Base-by-base conservation (phyloP, 2,888 invertebrate species). In the Orchesella flavescens region DNA sequence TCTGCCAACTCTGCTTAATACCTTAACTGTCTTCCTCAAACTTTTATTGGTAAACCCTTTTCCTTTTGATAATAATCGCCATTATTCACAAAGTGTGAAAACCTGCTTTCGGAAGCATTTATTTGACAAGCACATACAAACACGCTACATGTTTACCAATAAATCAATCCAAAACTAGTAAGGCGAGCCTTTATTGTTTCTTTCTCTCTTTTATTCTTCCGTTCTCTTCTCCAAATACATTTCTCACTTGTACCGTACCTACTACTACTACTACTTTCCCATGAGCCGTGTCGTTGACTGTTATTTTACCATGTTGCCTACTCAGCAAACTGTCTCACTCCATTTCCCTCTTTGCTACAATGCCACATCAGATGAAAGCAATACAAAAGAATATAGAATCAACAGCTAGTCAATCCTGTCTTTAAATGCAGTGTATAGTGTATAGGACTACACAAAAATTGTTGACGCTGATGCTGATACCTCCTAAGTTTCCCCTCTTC, bases 81-180 rank as follows among this genome's bases (percentile, higher is more conserved):
- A 49, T 49, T 49, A 49, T 49, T 49, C n/a, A 12, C 49, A 63
- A 24, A 63, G 34, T 34, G 34, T 34, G 34, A 34, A 34, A 34
- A 34, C 24, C 21, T 63, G 63, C 63, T 63, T 23, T 23, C 63
- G 63, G 63, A 63, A 63, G 63, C 63, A 63, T 21, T 63, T 63
- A 63, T 63, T 63, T 63, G 63, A 63, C 63, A 63, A 23, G 49
- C 49, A 3, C 49, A n/a, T n/a, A 49, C 49, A 49, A 12, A 63
- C 24, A 63, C 63, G 24, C 21, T 21, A 63, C 63, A 63, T 63
- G 63, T 24, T 23, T 63, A 21, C 24, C 21, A 63, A 63, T 63
- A 63, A 63, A 63, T 63, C 63, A 34, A 34, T 34, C 34, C 34
- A 34, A 34, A 34, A 34, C 34, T 34, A 34, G 34, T 34, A 34